Evolutionary conservation across 2,888 invertebrate species (phyloP), one percentile per base, ranked within the genome.

Genomic region (Clanis bilineata): DNA sequence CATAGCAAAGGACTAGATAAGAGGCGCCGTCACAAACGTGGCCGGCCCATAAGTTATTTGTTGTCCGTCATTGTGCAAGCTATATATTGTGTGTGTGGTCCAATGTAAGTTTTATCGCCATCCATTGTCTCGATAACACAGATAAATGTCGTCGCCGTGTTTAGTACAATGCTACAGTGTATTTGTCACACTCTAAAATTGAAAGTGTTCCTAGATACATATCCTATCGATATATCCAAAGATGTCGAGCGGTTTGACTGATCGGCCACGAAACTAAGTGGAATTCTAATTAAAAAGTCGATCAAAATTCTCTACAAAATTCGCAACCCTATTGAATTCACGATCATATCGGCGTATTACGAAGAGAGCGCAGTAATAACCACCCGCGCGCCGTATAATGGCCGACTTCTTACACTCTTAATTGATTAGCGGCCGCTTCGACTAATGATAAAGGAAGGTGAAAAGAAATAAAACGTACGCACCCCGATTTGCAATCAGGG

Each of bases 361-460:
- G 85, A 83, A 82, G 86, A 85, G 80, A 79, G 77, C 83, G 76
- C 85, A 83, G 86, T 92, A 92, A 92, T 92, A 90, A 90, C 90
- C 86, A 85, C 88, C 87, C 90, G 88, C 82, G 82, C 87, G 82
- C 79, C 83, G 85, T 85, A 88, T 92, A 92, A 92, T 91, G 85
- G 89, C 87, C 83, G 88, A 90, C 91, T 90, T 89, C 91, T 91
- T 91, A 90, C 88, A 86, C 90, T 91, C 91, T 92, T 93, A 92
- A 93, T 93, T 93, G 93, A 92, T 93, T 92, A 92, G 92, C 92
- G 92, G 92, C 89, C 86, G 88, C 88, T 85, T 82, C 82, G 88
- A 79, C 87, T 93, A 92, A 93, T 92, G 90, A 92, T 90, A 92
- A 91, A 90, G 91, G 85, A 90, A 90, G 88, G 90, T 89, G 88